Base-by-base conservation (phyloP, 2,888 invertebrate species). In the Fabriciana adippe region DNA sequence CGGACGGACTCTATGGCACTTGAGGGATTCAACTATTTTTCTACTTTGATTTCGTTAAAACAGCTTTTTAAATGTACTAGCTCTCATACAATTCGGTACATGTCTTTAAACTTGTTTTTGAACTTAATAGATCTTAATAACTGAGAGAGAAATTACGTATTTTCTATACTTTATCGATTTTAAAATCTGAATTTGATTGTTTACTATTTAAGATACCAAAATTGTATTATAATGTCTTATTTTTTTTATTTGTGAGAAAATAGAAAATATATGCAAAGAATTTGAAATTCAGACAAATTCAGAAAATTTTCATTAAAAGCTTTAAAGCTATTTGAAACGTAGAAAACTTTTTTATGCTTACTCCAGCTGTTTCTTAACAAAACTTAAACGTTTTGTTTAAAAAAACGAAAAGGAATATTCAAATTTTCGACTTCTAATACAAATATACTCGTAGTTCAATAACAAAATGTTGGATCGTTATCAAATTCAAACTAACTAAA, bases 21-120 rank as follows among this genome's bases (percentile, higher is more conserved):
- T 45, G 15, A 57, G 45, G 45, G 45, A 15, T 57, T 57, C 51
- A n/a, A 21, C 13, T 53, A 53, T 53, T 51, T 51, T 51, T 53
- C 50, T 5, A 18, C 13, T 15, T 21, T 6, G 15, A 45, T 21
- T 21, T 56, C 18, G 6, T 41, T 41, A 41, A 41, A 56, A 15
- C 4, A 53, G 8, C 51, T 55, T n/a, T 55, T 41, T 41, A 11
- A 41, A 41, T 41, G 35, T 41, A 41, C 35, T 11, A 8, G 35
- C 11, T 41, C 11, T 41, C 35, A 41, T 41, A 11, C 8, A 41
- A 41, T 41, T 41, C 11, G 11, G 35, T 41, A 11, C 35, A 41
- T 26, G 8, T 41, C 8, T 11, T 41, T 41, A 35, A 8, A 35
- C 35, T 8, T 41, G 11, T 1, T 41, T 41, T 41, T 41, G 6